A percentile compares a stretch with the other conserved stretches of the same genome.
Evolutionary conservation across 1,140 invertebrate species (phyloP).

Genomic region (Formica exsecta): DNA sequence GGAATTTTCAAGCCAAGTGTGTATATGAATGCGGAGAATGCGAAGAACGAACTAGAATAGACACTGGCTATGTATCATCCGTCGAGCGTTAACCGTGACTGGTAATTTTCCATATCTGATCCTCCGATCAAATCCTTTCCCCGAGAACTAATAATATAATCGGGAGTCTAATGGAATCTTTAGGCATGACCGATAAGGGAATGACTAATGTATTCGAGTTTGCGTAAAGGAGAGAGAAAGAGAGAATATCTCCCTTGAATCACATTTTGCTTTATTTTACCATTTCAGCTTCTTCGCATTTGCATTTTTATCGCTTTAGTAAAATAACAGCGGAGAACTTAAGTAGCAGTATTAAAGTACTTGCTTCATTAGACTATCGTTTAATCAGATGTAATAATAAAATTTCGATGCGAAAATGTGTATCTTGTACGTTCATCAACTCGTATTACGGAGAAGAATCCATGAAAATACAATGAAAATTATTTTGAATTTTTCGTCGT

Average conservation of each 20-base stretch:
- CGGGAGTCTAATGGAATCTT: slow-evolving; percentile 59
- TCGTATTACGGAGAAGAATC: neutral
- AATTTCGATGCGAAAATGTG: neutral
- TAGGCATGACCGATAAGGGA: slow-evolving; percentile 50
- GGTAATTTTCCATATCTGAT: slow-evolving; percentile 57
- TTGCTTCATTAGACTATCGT: neutral
- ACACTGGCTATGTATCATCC: slow-evolving; percentile 37
- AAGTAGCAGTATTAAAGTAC: neutral
- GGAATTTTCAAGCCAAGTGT: slow-evolving; percentile 29
- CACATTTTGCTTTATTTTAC: slow-evolving; percentile 13
- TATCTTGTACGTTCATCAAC: slow-evolving; percentile 27
- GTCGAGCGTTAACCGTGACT: slow-evolving; percentile 36
- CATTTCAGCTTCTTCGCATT: slow-evolving; percentile 13
- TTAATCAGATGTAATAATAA: neutral
- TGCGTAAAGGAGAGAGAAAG: neutral
- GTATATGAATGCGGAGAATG: slow-evolving; percentile 23
- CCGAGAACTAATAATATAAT: slow-evolving; percentile 58
- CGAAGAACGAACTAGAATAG: slow-evolving; percentile 41
- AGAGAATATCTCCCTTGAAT: slow-evolving; percentile 10
- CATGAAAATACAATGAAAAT: neutral
- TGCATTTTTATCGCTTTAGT: slow-evolving; percentile 43
- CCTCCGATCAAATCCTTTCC: slow-evolving; percentile 43
- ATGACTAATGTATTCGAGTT: slow-evolving; percentile 39
- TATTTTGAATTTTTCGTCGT: slow-evolving; percentile 38
- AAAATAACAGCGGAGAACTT: neutral